Base-by-base conservation (phyloP, 2,797 vertebrate genomes). In the Trematomus bernacchii region DNA sequence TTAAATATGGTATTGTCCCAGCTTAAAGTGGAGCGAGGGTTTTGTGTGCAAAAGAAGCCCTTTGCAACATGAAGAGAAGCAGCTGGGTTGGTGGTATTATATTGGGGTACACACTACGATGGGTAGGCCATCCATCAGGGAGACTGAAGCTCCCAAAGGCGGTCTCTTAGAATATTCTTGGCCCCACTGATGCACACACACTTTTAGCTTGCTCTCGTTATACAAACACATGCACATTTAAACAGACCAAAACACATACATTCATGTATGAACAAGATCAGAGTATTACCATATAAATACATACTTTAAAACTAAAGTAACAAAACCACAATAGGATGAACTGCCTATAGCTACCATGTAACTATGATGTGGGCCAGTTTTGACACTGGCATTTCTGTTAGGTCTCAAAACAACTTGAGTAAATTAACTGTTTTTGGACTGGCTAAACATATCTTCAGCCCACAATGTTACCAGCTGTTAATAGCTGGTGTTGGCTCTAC, bases 51-150 rank as follows among this genome's bases (percentile, higher is more conserved):
- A 64, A 48, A 80, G 62, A 71, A 81, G 67, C 79, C 63, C 70
- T 59, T 69, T 71, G 68, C 77, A 86, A 76, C 72, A 44, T 37
- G 46, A 40, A 64, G 67, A 51, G 77, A 71, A 85, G 80, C 80
- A 88, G 85, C 85, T 86, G 85, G 85, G 57, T 79, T 86, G 79
- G 76, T 82, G 83, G 79, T 84, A 73, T 80, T 81, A 77, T 77
- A 84, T 64, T 76, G 71, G 64, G 74, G 71, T 68, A 66, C 78
- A 48, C 48, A 50, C 69, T 69, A 64, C 14, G 10, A 21, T 77
- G 74, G 74, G 76, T 66, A 85, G 80, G 73, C 85, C 86, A 94
- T 92, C 85, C 87, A 90, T 93, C 86, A 94, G 92, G 84, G 87
- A 91, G 84, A 88, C 76, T 69, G 71, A 67, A 67, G 85, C 73